Evolutionary conservation across 1,140 invertebrate genomes (phyloP), one percentile per base, ranked within the genome.

Genomic region (Orius insidiosus): DNA sequence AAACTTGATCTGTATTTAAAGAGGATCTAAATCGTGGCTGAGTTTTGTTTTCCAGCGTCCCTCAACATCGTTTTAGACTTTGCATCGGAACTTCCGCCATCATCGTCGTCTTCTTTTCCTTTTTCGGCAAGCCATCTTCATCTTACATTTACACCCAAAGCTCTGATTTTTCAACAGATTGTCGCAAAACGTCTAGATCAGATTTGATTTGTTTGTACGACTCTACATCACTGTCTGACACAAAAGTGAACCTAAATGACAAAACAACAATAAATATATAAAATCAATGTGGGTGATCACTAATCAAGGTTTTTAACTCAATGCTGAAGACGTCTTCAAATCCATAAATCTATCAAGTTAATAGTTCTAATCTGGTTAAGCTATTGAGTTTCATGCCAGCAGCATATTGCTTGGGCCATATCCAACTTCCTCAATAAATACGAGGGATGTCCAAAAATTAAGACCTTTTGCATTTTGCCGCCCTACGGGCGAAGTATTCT

Each of bases 151-250:
- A 85, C 0, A 86, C 93, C 95, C 95, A 98, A n/a, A 98, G 66
- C 61, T 98, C 95, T 0, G 90, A 96, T 64, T 98, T 98, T 65
- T 98, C 95, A 0, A 98, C 95, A 39, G 93, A 80, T 58, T 95
- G 82, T 2, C 93, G 70, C 14, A 98, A 63, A 40, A 94, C 78
- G 63, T 98, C 94, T 35, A 98, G 66, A 66, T 98, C 93, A 1
- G 80, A 71, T 60, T 94, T 94, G 45, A 98, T 97, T 70, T 98
- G 92, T 58, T 96, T 95, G 61, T 98, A 98, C 33, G 93, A 95
- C 59, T 97, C 90, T 8, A 98, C 93, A 63, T 98, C 93, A 58
- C 80, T 86, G 53, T 92, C 86, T 0, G 90, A 94, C 3, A 98
- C 92, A 8, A 98, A 65, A 68, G 74, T 98, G 94, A 9, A 98